Evolutionary conservation across 2,113 vertebrate genomes (phyloP).

Genomic region (Microcebus ravelobensis): DNA sequence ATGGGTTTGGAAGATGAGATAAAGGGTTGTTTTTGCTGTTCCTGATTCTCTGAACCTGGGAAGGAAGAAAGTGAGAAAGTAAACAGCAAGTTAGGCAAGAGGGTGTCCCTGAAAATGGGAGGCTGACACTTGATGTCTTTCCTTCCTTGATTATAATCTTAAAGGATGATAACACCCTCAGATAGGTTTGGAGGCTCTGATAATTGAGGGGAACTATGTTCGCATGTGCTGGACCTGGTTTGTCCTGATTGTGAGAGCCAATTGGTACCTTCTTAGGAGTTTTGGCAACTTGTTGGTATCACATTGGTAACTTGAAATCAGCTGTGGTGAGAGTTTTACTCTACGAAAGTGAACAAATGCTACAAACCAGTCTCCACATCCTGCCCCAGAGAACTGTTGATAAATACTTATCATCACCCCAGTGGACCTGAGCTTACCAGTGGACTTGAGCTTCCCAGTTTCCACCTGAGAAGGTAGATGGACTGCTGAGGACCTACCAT

Average conservation of each 20-base stretch:
- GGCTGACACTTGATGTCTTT: not conserved
- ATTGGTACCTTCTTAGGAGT: not conserved
- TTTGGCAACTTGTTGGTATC: not conserved
- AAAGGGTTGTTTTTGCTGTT: not conserved
- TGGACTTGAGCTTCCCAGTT: not conserved
- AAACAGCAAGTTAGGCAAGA: not conserved
- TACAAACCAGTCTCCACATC: not conserved
- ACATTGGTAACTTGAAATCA: not conserved
- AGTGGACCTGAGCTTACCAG: not conserved
- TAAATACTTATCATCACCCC: not conserved
- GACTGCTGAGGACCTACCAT: not conserved
- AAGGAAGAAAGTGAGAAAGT: not conserved
- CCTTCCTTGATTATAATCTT: not conserved
- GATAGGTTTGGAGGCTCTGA: not conserved
- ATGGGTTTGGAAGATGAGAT: not conserved
- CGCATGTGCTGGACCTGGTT: not conserved
- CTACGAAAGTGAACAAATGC: not conserved
- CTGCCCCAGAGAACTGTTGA: not conserved
- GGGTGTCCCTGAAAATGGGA: not conserved
- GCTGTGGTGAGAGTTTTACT: not conserved
- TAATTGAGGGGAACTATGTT: rapidly evolving
- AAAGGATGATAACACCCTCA: not conserved
- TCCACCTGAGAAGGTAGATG: not conserved
- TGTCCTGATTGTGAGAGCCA: not conserved
- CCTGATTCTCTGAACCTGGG: not conserved